Conservation (phyloP, 2,797 vertebrate genomes). For the Salmo trutta region DNA sequence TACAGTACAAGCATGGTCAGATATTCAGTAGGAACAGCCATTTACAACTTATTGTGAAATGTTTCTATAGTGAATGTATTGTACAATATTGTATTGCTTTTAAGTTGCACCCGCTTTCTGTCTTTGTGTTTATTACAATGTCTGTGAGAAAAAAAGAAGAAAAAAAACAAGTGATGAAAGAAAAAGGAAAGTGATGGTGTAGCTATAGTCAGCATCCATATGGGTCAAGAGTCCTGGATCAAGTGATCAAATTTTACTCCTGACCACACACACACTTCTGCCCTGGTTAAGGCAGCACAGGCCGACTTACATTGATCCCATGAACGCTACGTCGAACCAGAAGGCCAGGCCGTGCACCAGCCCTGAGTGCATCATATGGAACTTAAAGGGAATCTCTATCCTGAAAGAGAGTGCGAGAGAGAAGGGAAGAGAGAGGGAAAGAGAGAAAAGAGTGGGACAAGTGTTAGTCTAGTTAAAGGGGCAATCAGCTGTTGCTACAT, state of each 20-base stretch:
- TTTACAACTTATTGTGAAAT: too few relatives aligned
- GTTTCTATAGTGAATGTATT: not conserved
- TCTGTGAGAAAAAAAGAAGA: not conserved
- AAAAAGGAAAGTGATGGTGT: too few relatives aligned
- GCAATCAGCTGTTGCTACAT: too few relatives aligned
- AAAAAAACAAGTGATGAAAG: too few relatives aligned
- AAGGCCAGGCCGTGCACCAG: conserved; percentile 94
- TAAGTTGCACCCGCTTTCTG: too few relatives aligned
- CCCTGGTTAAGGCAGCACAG: not conserved
- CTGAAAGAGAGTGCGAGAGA: conserved; percentile 56
- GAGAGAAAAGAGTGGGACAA: not conserved
- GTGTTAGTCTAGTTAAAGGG: not conserved
- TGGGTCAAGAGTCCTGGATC: not conserved
- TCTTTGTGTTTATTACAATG: not conserved
- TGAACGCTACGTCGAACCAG: conserved; percentile 97
- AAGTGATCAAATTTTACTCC: not conserved
- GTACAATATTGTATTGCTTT: not conserved
- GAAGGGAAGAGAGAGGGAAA: not conserved
- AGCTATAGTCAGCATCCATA: too few relatives aligned
- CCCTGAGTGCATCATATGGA: conserved; percentile 97
- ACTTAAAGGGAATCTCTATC: conserved; percentile 98
- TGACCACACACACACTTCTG: not conserved
- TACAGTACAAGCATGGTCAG: not conserved
- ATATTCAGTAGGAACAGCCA: not conserved
- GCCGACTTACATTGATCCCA: conserved; percentile 88